Percentiles rank a stretch among this genome's conserved stretches.
These are phyloP conservation scores for Xanthostigma xanthostigma DNA, from an alignment of 2,888 invertebrate species.

Conservation along the genomic window DNA sequence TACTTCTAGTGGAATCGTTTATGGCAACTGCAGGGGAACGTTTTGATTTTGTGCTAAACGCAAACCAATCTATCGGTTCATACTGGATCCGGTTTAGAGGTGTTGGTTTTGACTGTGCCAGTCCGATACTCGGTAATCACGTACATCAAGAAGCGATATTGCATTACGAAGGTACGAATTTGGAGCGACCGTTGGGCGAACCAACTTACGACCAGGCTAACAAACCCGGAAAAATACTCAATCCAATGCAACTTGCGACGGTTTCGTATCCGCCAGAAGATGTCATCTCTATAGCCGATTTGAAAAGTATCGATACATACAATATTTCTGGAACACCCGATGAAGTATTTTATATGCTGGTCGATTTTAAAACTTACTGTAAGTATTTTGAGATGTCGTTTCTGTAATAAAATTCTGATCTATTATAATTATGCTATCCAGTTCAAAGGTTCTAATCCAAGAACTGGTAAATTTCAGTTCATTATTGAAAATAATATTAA, in stretches of 20 bases:
- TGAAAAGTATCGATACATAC: conserved; percentile 13
- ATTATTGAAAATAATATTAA: too few species aligned
- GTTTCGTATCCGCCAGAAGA: conserved; percentile 15
- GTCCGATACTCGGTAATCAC: conserved; percentile 4
- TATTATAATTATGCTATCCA: too few species aligned
- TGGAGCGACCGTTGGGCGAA: conserved; percentile 15
- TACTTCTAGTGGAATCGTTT: conserved; percentile 20
- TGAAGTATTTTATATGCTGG: conserved; percentile 17
- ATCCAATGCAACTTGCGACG: conserved; percentile 16
- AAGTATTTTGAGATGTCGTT: not conserved
- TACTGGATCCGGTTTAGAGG: conserved; percentile 33
- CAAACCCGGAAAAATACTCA: conserved; percentile 20
- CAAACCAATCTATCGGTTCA: conserved; percentile 22
- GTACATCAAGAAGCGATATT: conserved; percentile 30
- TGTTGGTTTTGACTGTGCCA: conserved; percentile 25
- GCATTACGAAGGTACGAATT: conserved; percentile 52
- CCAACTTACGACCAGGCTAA: conserved; percentile 16
- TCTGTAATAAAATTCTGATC: too few species aligned
- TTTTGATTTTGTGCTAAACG: conserved; percentile 29
- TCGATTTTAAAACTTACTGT: conserved; percentile 17
- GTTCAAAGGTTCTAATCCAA: too few species aligned
- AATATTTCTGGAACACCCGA: conserved; percentile 13
- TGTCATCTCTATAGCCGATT: conserved; percentile 14
- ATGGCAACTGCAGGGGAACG: conserved; percentile 32
- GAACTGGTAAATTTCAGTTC: too few species aligned